These are phyloP conservation scores for Cryptophagus acutangulus DNA, from an alignment of 2,888 invertebrate genomes.

Conservation along the genomic window DNA sequence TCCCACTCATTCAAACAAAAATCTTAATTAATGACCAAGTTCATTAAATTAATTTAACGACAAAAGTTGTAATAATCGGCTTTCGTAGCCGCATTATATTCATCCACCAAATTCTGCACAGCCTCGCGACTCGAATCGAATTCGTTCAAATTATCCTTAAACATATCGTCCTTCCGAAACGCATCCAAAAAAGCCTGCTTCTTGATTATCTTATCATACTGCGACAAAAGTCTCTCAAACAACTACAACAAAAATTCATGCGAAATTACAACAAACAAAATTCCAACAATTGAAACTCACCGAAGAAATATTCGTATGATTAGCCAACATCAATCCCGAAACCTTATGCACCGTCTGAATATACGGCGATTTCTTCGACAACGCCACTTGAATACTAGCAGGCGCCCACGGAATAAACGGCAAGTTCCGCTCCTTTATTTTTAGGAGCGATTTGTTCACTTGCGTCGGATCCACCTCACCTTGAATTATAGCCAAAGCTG, in stretches of 20 bases:
- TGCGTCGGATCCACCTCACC: conserved; percentile 98
- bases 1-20: too few relatives aligned
- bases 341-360: conserved; percentile 92
- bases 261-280: conserved; percentile 1
- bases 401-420: conserved; percentile 99
- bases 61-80: conserved; percentile 79
- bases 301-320: conserved; percentile 95
- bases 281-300: conserved; percentile 51
- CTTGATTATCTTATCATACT: conserved; percentile 92
- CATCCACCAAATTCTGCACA: conserved; percentile 88
- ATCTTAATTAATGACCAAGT: too few relatives aligned
- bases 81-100: conserved; percentile 91
- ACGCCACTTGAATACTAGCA: conserved; percentile 93
- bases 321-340: conserved; percentile 95
- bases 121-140: conserved; percentile 86
- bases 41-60: background rate
- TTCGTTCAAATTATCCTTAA: conserved; percentile 85
- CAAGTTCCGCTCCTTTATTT: conserved; percentile 89
- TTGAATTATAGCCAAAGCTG: conserved; percentile 95
- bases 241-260: conserved; percentile 54
- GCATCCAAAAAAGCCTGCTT: conserved; percentile 96
- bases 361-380: conserved; percentile 92
- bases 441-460: conserved; percentile 93
- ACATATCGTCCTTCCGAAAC: conserved; percentile 92
- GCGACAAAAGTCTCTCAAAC: conserved; percentile 84